Evolutionary conservation across 1,140 invertebrate genomes (phyloP).

Genomic region (Drosophila sp.): DNA sequence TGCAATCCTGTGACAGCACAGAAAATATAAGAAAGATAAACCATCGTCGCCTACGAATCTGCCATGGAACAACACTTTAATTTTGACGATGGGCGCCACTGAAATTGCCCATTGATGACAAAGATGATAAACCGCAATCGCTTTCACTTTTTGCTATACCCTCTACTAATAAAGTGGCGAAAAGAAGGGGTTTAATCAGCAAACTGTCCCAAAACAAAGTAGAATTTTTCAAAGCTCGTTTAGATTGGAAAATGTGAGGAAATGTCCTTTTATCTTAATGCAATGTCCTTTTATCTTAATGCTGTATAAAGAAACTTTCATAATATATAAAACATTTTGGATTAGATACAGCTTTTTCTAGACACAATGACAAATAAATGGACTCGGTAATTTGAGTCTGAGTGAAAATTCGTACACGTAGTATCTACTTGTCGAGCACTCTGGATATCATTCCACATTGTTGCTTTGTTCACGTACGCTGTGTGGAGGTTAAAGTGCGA

Average conservation of each 20-base stretch:
- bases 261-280: too few relatives aligned
- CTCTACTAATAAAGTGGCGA: background rate
- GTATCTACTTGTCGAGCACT: background rate
- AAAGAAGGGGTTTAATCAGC: background rate
- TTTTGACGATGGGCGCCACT: slow-evolving; percentile 16
- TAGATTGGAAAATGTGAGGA: too few relatives aligned
- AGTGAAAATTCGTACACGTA: background rate
- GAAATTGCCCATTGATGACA: slow-evolving; percentile 30
- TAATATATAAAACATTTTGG: too few relatives aligned
- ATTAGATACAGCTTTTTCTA: too few relatives aligned
- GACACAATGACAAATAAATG: too few relatives aligned
- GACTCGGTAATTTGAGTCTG: background rate
- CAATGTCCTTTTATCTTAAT: too few relatives aligned
- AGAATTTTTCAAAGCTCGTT: too few relatives aligned
- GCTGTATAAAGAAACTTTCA: too few relatives aligned
- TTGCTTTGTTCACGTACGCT: slow-evolving; percentile 1
- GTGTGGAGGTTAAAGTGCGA: slow-evolving; percentile 63
- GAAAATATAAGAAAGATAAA: slow-evolving; percentile 11
- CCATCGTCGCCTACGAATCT: slow-evolving; percentile 18
- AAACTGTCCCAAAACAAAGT: background rate
- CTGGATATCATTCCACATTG: background rate
- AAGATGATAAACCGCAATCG: slow-evolving; percentile 59
- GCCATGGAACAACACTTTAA: slow-evolving; percentile 4
- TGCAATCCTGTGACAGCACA: slow-evolving; percentile 3
- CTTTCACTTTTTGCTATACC: slow-evolving; percentile 68